Base-by-base conservation (phyloP, 2,888 invertebrate species). In the Eupithecia exiguata region DNA sequence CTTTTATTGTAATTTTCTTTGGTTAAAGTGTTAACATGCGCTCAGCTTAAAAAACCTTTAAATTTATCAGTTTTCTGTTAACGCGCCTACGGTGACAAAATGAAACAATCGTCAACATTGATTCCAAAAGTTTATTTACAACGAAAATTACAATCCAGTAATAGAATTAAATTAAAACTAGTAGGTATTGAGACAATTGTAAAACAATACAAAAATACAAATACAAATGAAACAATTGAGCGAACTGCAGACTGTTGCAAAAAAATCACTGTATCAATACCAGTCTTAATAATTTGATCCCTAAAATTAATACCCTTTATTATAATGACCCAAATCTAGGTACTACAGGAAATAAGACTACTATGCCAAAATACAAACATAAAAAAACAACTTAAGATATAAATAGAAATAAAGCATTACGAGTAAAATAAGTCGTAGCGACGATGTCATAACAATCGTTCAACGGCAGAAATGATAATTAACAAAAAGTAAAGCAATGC, bases 401-500 rank as follows among this genome's bases (percentile, higher is more conserved):
- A 53, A 53, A 21, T 9, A 4, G 25, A 58, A 21, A 14, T 12
- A 58, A 21, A 14, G 12, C 5, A 14, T 58, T 5, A n/a, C 0
- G 10, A 53, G 49, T 53, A 49, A 25, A 58, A 53, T 5, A 53
- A 25, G 53, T 25, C 12, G 21, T 53, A 25, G 21, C 58, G n/a
- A 53, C 49, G 1, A 21, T 10, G 49, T 49, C 9, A 21, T 10
- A 25, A 58, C 12, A 58, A 58, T 53, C 5, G 53, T 10, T 21
- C 21, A 21, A 21, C 53, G 12, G n/a, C 21, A 58, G 12, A 58
- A 25, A 1, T 5, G 21, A 21, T 21, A 10, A 53, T 10, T 9
- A 53, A 53, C 49, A 53, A 53, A 49, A 49, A 7, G n/a, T 21
- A 58, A 58, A 58, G 58, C 58, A 58, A 58, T 58, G 21, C 58